Percentiles rank a stretch among this genome's conserved stretches.
phyloP scores from a whole-genome alignment of 2,113 vertebrate genomes.

The Paraplagusia blochii region DNA sequence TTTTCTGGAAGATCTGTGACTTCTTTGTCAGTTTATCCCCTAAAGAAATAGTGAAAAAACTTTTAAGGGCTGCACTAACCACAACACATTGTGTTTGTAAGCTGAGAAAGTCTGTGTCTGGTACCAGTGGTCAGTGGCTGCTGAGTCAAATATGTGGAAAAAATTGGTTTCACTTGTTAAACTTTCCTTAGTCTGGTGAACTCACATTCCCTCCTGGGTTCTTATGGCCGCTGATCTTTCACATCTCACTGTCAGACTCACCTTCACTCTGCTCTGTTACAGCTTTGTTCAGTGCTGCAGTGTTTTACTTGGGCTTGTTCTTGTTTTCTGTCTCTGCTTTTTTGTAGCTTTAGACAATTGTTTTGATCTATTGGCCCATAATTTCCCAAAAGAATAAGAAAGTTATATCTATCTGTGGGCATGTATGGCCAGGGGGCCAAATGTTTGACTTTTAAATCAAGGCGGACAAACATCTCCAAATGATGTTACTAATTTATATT shows the following conservation, averaged over 20 bases:
- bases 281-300: constrained; percentile 32
- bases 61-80: constrained; percentile 26
- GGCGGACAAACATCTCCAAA: too few species aligned
- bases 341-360: constrained; percentile 1
- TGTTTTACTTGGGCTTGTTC: constrained; percentile 32
- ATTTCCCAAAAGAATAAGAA: too few species aligned
- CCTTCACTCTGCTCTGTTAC: constrained; percentile 45
- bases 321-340: constrained; percentile 14
- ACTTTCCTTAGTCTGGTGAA: constrained; percentile 42
- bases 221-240: constrained; percentile 47
- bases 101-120: constrained; percentile 51
- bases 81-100: constrained; percentile 31
- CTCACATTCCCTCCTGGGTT: constrained; percentile 42
- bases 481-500: too few species aligned
- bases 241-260: constrained; percentile 54
- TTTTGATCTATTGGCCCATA: too few species aligned
- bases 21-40: constrained; percentile 26
- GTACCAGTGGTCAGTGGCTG: constrained; percentile 34
- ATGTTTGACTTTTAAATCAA: too few species aligned
- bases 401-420: too few species aligned
- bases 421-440: too few species aligned
- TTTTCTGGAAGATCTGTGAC: constrained; percentile 1
- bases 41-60: constrained; percentile 18
- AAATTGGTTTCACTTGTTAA: constrained; percentile 58
- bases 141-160: constrained; percentile 53